These are phyloP conservation scores for Hippocampus guttulatus DNA, from an alignment of 2,113 vertebrate genomes.

Conservation along the genomic window DNA sequence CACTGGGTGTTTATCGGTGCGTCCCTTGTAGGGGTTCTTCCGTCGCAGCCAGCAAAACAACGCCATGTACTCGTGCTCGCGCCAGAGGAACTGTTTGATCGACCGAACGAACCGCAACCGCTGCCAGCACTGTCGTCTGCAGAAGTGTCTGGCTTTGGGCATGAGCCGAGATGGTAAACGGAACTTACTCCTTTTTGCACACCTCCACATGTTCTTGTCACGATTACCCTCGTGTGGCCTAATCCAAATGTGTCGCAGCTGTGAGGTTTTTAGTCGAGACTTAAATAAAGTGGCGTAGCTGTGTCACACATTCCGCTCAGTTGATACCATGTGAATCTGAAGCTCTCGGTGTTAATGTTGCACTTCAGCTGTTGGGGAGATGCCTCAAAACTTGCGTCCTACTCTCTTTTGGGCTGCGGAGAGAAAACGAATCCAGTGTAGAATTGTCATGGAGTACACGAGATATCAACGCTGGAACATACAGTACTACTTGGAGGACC, in stretches of 20 bases:
- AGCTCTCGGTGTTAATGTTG: slow-evolving; percentile 2
- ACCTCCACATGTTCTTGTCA: not conserved
- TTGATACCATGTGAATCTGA: slow-evolving; percentile 28
- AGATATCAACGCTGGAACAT: slow-evolving; percentile 16
- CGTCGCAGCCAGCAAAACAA: slow-evolving; percentile 92
- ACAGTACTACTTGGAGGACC: slow-evolving; percentile 5
- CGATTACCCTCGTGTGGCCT: not conserved
- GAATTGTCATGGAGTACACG: slow-evolving; percentile 8
- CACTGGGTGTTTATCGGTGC: not conserved
- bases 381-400: not conserved
- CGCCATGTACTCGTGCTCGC: slow-evolving; percentile 87
- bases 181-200: slow-evolving; percentile 16
- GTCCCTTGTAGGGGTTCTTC: slow-evolving; percentile 79
- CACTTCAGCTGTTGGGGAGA: slow-evolving; percentile 16
- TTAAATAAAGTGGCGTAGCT: not conserved
- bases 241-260: not conserved
- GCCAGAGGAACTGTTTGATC: slow-evolving; percentile 88
- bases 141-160: slow-evolving; percentile 83
- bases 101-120: slow-evolving; percentile 90
- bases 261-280: not conserved
- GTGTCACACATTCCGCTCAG: slow-evolving; percentile 2
- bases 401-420: not conserved
- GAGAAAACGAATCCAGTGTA: slow-evolving; percentile 17
- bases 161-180: slow-evolving; percentile 90
- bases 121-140: slow-evolving; percentile 83